Evolutionary conservation across 2,797 vertebrate genomes (phyloP), one percentile per base, ranked within the genome.

Genomic region (Podarcis lilfordi): DNA sequence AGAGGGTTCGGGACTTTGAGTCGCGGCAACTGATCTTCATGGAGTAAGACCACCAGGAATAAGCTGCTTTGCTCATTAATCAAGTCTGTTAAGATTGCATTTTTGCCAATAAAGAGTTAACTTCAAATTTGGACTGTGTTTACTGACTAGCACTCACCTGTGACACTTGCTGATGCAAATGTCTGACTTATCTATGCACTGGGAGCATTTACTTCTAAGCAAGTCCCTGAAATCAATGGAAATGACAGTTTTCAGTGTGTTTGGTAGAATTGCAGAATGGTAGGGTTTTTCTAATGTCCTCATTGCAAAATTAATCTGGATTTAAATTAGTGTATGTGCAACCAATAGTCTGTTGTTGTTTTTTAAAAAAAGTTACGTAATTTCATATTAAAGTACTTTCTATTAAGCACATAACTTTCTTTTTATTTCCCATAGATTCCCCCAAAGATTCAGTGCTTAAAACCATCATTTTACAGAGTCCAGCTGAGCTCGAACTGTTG

Each of bases 401-500:
- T 71, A 40, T 82, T 79, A 79, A 69, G 40, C 10, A 27, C 15
- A 27, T 37, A 72, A 78, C 37, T 19, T 19, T 32, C 45, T 76
- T 50, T 85, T 86, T 86, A 1, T 89, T 55, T 69, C 50, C 64
- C 43, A 5, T 7, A 97, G 96, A 75, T 83, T 3, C 19, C 3
- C 61, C 94, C 66, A 27, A 3, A 71, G 7, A 4, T 66, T 1
- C 45, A 0, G 0, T 85, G 23, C 88, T 93, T 90, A 94, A 94
- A 94, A 88, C 83, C 8, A 74, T 97, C 78, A 86, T 64, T 80
- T 69, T 97, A 82, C 78, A 86, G 27, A 94, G 1, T 23, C 94
- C 96, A 3, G 59, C 95, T 82, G 61, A 68, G 45, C 21, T 98
- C 83, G 90, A 95, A 4, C 96, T 99, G 68, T 91, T 90, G 27